Evolutionary conservation across 2,888 invertebrate species (phyloP), one percentile per base, ranked within the genome.

Genomic region (Metellina segmentata): DNA sequence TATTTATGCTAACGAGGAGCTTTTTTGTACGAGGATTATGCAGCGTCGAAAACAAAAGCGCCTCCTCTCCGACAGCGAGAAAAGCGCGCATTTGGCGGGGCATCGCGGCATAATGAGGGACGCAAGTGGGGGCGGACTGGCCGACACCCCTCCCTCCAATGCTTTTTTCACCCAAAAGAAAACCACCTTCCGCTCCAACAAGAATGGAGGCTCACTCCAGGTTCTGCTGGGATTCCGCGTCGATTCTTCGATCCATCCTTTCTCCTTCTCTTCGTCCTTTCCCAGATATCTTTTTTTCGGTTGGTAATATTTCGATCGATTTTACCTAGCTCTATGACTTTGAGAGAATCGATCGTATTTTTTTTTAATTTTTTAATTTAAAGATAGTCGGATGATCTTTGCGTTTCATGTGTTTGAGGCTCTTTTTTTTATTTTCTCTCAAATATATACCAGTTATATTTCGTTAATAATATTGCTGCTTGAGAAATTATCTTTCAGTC

Each of bases 11-110:
- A 91, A 91, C 75, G 82, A 91, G 53, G 53, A 8, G 51, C 82
- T 91, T 90, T 91, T 91, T 91, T n/a, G 49, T 11, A 7, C 61
- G 70, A 74, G 77, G 85, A 91, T 91, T 91, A 91, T 91, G 91
- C 91, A 74, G 86, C 91, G 34, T 19, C 81, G 52, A 86, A 91
- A 91, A 91, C 91, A 91, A 91, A 91, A 91, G 86, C 91, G 86
- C 91, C 91, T 90, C 91, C 91, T 91, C 34, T 34, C 34, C 34
- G 34, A 34, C 34, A 34, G 34, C 34, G 34, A 34, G 34, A 34
- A 34, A 34, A 34, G 34, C 34, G 34, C 34, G 34, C 81, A 86
- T 20, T 53, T n/a, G 81, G 71, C 81, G 52, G 77, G 75, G 82
- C 49, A 72, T 72, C 81, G 51, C 86, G 52, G 90, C 90, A 90